Evolutionary conservation across 2,888 invertebrate species (phyloP).

Genomic region (Dendrolimus houi): DNA sequence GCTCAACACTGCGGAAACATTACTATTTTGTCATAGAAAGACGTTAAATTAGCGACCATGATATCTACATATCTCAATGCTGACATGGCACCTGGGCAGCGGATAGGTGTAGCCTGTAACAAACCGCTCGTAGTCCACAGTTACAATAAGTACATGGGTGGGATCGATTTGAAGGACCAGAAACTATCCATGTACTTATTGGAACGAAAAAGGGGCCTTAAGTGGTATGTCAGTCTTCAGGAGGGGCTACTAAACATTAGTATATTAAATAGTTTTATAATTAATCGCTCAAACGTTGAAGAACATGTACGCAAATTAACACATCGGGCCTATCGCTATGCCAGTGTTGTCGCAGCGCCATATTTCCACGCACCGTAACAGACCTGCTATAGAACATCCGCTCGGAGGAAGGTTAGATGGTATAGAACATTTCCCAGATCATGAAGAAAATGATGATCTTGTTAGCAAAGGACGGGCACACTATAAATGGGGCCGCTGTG

Average conservation of each 20-base stretch:
- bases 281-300: not conserved
- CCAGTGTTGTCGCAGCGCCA: not conserved
- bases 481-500: too few relatives aligned
- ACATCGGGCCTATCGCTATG: not conserved
- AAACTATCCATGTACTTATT: slow-evolving; percentile 15
- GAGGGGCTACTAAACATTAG: slow-evolving; percentile 12
- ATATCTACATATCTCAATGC: not conserved
- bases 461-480: too few relatives aligned
- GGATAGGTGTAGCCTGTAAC: not conserved
- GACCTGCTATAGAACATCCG: not conserved
- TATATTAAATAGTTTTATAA: slow-evolving; percentile 10
- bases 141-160: slow-evolving; percentile 20
- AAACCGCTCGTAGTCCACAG: slow-evolving; percentile 6
- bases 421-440: too few relatives aligned
- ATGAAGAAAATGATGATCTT: too few relatives aligned
- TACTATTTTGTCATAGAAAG: slow-evolving; percentile 8
- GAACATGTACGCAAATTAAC: not conserved
- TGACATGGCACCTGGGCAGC: slow-evolving; percentile 4
- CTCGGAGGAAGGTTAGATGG: too few relatives aligned
- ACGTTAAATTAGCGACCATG: slow-evolving; percentile 1
- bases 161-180: slow-evolving; percentile 18
- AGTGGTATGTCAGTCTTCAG: slow-evolving; percentile 16
- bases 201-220: slow-evolving; percentile 14
- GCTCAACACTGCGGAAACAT: slow-evolving; percentile 7
- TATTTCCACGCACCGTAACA: not conserved